These are phyloP conservation scores for Leptocoma aspasia DNA, from an alignment of 2,113 vertebrate species.

Conservation along the genomic window DNA sequence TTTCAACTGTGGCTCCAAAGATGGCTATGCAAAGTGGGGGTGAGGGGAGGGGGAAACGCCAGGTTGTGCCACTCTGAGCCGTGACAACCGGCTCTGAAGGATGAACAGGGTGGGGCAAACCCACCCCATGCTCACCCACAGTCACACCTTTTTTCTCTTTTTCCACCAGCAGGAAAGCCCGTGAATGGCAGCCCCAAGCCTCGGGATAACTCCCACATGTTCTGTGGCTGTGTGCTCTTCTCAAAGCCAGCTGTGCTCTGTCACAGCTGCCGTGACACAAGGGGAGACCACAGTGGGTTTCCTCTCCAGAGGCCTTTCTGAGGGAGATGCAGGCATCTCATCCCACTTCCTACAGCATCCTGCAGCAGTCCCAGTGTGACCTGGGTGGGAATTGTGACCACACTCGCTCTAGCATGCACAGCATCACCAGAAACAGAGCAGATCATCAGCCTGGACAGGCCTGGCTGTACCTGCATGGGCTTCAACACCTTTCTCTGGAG, in stretches of 20 bases:
- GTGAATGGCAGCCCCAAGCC: neutral
- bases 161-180: neutral
- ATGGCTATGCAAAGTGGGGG: neutral
- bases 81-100: neutral
- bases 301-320: neutral
- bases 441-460: neutral
- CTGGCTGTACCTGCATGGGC: accelerated
- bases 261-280: accelerated
- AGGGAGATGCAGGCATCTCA: neutral
- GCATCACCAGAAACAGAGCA: neutral
- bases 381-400: neutral
- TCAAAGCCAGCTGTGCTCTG: neutral
- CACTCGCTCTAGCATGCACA: neutral
- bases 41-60: neutral
- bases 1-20: constrained; percentile 33
- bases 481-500: neutral
- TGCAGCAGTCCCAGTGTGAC: neutral
- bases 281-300: neutral
- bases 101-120: neutral
- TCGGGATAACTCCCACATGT: accelerated
- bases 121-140: neutral
- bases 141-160: neutral
- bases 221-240: neutral
- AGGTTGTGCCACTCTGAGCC: neutral
- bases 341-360: neutral